Evolutionary conservation across 2,888 invertebrate species (phyloP).

Genomic region (Villa cingulata): DNA sequence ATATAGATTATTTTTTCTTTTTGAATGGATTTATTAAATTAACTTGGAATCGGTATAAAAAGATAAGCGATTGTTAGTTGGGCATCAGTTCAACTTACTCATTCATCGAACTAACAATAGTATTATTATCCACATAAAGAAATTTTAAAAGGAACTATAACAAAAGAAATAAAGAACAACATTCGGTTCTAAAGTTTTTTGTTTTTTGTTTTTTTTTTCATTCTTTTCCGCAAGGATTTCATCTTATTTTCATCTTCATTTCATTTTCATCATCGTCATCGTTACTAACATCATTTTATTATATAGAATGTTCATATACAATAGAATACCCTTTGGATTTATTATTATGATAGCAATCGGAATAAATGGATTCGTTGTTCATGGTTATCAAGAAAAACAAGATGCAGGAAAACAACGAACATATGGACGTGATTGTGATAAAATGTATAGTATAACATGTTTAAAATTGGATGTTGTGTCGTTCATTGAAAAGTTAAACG

Average conservation of each 20-base stretch:
- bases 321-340: background rate
- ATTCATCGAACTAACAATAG: background rate
- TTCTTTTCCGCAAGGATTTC: too few species aligned
- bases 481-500: conserved; percentile 59
- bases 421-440: conserved; percentile 34
- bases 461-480: conserved; percentile 64
- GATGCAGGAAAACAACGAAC: conserved; percentile 7
- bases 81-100: conserved; percentile 6
- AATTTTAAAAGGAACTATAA: background rate
- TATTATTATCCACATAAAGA: background rate
- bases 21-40: background rate
- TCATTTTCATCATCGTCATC: background rate
- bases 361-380: background rate
- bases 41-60: conserved; percentile 6
- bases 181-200: background rate
- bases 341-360: background rate
- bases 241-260: background rate
- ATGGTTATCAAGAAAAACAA: background rate
- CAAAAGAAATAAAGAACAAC: background rate
- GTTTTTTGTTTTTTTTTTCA: too few species aligned
- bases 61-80: conserved; percentile 6
- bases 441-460: conserved; percentile 55
- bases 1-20: background rate
- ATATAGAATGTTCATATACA: background rate
- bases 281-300: background rate